These are phyloP conservation scores for Synanthedon tipuliformis DNA, from an alignment of 2,888 invertebrate species.

Conservation along the genomic window DNA sequence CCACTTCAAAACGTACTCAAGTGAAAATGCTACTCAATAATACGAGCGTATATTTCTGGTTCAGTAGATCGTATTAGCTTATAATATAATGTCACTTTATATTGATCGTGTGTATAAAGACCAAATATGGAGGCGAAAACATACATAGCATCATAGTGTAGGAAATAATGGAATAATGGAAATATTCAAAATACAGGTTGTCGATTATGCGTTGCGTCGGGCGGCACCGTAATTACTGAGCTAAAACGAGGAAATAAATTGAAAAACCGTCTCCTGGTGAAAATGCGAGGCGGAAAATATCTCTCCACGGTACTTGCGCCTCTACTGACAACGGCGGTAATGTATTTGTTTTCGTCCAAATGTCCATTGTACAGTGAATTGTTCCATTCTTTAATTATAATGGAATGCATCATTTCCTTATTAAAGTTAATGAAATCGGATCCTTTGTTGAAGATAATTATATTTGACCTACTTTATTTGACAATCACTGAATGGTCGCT, in stretches of 20 bases:
- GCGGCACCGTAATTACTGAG: conserved; percentile 51
- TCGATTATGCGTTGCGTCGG: conserved; percentile 42
- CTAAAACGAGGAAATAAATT: conserved; percentile 63
- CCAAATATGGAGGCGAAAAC: neutral
- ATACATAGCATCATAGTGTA: conserved; percentile 1
- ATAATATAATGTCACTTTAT: neutral
- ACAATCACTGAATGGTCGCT: too few species aligned
- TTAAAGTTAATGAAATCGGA: conserved; percentile 36
- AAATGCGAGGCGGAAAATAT: conserved; percentile 52
- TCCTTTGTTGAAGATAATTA: too few species aligned
- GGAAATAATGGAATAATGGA: conserved; percentile 7
- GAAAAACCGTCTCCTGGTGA: conserved; percentile 56
- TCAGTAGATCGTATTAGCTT: conserved; percentile 3
- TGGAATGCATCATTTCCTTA: conserved; percentile 33
- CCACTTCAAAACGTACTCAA: too few species aligned
- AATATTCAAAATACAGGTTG: conserved; percentile 29
- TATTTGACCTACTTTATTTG: too few species aligned
- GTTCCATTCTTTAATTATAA: conserved; percentile 23
- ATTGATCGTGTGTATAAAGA: neutral
- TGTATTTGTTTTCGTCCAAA: conserved; percentile 57
- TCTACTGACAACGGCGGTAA: conserved; percentile 50
- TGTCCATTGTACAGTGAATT: conserved; percentile 47
- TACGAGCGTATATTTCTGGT: neutral
- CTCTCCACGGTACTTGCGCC: conserved; percentile 45
- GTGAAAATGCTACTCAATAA: neutral